These are phyloP conservation scores for Sympetrum striolatum DNA, from an alignment of 2,888 invertebrate species.

Conservation along the genomic window DNA sequence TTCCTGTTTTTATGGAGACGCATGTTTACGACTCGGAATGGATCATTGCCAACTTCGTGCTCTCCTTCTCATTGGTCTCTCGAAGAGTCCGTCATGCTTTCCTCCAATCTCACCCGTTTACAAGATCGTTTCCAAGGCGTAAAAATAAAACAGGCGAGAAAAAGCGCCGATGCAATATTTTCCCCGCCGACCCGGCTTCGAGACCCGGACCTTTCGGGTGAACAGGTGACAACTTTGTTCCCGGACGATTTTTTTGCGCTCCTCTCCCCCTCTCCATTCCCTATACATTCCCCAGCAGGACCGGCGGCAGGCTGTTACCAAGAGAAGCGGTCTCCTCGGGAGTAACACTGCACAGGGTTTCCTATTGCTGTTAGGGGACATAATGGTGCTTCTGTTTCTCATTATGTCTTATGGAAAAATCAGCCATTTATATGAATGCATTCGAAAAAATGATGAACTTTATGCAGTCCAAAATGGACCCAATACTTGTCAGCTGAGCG, in stretches of 20 bases:
- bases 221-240: neutral
- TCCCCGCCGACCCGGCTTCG: neutral
- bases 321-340: too few species aligned
- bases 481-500: too few species aligned
- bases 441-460: too few species aligned
- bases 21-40: neutral
- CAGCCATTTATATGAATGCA: too few species aligned
- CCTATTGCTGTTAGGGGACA: too few species aligned
- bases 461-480: too few species aligned
- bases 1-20: neutral
- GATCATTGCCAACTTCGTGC: neutral
- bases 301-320: too few species aligned
- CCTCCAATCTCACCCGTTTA: neutral
- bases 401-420: too few species aligned
- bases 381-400: too few species aligned
- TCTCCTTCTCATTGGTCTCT: neutral
- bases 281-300: too few species aligned
- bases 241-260: neutral
- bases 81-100: neutral
- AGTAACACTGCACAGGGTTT: too few species aligned
- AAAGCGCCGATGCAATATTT: neutral
- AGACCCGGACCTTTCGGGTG: neutral
- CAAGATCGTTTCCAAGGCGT: neutral
- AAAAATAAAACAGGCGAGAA: too few species aligned
- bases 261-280: neutral